These are phyloP conservation scores for Semicossyphus pulcher DNA, from an alignment of 2,113 vertebrate genomes.

Conservation along the genomic window DNA sequence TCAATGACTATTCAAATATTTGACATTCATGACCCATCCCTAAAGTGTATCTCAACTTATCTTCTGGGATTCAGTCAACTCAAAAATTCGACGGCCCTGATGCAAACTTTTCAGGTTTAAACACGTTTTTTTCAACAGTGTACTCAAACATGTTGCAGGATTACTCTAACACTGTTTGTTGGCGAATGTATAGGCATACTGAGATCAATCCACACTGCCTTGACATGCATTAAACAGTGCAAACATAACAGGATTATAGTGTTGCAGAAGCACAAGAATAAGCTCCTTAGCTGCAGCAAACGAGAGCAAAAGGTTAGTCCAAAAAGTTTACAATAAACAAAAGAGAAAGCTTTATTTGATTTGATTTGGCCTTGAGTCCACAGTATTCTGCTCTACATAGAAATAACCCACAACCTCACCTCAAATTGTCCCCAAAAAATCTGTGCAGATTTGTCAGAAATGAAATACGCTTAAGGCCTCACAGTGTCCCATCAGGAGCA, in stretches of 20 bases:
- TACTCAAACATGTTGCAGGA: not conserved
- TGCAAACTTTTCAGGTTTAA: no score
- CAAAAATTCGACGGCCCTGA: no score
- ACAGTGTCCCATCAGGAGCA: conserved; percentile 16
- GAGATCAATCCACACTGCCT: conserved; percentile 9
- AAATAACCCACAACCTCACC: not conserved
- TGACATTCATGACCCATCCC: no score
- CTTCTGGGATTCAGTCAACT: no score
- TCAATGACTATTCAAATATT: no score
- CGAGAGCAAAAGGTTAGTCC: no score
- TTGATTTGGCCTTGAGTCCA: not conserved
- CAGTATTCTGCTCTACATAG: not conserved
- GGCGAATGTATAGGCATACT: conserved; percentile 16
- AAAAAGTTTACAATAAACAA: no score
- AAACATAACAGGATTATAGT: conserved; percentile 29
- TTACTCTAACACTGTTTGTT: conserved; percentile 11
- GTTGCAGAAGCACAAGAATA: conserved; percentile 5
- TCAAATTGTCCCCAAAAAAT: not conserved
- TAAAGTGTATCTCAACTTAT: no score
- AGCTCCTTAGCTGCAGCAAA: conserved; percentile 21
- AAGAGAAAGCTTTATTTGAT: not conserved
- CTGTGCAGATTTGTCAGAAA: conserved; percentile 6
- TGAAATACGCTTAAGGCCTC: conserved; percentile 3
- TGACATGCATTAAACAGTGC: conserved; percentile 12
- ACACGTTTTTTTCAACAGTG: no score